Conservation (phyloP, 2,797 vertebrate genomes). For the Allobates femoralis region DNA sequence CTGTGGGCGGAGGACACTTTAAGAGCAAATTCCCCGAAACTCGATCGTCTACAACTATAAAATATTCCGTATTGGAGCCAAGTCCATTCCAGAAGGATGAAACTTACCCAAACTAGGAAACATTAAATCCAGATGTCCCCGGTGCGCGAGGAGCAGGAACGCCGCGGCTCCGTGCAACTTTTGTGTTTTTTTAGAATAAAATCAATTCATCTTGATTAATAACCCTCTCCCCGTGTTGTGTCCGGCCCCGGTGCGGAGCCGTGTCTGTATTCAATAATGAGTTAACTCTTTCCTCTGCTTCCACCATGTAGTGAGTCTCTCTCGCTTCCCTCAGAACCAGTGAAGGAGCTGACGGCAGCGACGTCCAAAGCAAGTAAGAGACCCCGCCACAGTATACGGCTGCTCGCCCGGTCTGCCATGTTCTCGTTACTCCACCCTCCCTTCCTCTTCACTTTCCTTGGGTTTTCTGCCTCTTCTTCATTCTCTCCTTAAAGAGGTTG, state of each 20-base stretch:
- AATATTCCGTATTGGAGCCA: neutral
- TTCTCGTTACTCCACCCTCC: neutral
- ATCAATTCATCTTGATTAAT: neutral
- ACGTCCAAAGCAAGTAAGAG: constrained; percentile 54
- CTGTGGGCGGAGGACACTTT: neutral
- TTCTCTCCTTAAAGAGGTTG: neutral
- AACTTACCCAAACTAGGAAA: constrained; percentile 10
- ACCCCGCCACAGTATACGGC: neutral
- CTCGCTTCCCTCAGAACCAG: constrained; percentile 1
- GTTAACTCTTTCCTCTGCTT: neutral
- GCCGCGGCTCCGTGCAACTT: too few species aligned
- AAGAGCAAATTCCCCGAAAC: neutral
- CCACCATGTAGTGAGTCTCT: neutral
- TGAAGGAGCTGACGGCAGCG: constrained; percentile 17
- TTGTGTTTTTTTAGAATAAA: neutral
- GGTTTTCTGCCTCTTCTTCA: too few species aligned
- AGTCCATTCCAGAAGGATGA: neutral
- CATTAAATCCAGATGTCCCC: constrained; percentile 11
- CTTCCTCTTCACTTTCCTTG: neutral
- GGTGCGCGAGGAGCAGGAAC: neutral
- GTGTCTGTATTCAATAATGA: neutral
- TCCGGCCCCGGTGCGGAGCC: neutral
- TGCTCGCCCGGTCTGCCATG: too few species aligned
- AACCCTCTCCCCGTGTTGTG: neutral
- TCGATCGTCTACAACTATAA: neutral